These are phyloP conservation scores for Dryas iulia DNA, from an alignment of 1,140 invertebrate genomes.

Conservation along the genomic window DNA sequence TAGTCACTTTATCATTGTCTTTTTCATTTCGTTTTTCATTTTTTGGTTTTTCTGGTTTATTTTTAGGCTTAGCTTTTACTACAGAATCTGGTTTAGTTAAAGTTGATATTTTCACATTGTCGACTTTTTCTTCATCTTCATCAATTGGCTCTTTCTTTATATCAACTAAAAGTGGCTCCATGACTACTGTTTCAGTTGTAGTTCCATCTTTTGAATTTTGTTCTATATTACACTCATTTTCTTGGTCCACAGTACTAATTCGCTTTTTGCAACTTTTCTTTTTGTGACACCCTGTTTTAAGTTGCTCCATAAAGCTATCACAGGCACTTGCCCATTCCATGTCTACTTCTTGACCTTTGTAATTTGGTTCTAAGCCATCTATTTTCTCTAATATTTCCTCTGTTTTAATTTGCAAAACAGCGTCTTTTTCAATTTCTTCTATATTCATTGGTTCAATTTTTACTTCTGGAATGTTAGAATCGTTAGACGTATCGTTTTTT, in stretches of 20 bases:
- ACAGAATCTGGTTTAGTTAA: conserved; percentile 17
- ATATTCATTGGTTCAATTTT: conserved; percentile 75
- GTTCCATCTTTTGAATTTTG: conserved; percentile 1
- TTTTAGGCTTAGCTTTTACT: conserved; percentile 35
- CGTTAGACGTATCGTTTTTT: conserved; percentile 54
- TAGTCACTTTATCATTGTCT: conserved; percentile 43
- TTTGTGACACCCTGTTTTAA: conserved; percentile 81
- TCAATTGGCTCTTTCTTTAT: conserved; percentile 71
- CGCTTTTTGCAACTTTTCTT: conserved; percentile 81
- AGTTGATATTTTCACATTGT: conserved; percentile 22
- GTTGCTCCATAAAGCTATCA: conserved; percentile 86
- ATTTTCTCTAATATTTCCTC: conserved; percentile 59
- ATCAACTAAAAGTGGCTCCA: conserved; percentile 35
- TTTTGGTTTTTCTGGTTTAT: conserved; percentile 44
- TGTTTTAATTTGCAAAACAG: conserved; percentile 61
- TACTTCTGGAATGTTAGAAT: conserved; percentile 51
- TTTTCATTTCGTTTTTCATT: conserved; percentile 47
- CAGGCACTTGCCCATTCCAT: conserved; percentile 83
- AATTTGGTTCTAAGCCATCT: conserved; percentile 23
- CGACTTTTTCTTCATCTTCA: conserved; percentile 46
- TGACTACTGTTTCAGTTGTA: not conserved
- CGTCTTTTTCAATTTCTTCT: conserved; percentile 74
- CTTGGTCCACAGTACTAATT: conserved; percentile 46
- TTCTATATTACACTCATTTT: conserved; percentile 40
- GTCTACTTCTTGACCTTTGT: conserved; percentile 69